These are phyloP conservation scores for Synanthedon formicaeformis DNA, from an alignment of 2,888 invertebrate genomes.

Conservation along the genomic window DNA sequence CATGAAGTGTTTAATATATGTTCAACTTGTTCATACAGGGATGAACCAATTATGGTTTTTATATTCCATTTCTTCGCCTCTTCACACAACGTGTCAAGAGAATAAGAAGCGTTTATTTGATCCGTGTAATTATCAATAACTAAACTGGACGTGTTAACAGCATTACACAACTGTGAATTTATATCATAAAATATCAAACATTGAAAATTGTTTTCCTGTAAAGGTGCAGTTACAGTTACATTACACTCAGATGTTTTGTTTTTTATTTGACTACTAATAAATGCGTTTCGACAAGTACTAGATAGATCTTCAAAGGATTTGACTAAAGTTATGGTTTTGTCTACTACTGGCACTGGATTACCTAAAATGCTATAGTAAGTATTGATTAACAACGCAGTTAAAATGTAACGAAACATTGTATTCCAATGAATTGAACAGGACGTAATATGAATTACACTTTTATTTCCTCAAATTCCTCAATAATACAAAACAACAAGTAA, in stretches of 20 bases:
- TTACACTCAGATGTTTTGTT: slow-evolving; percentile 29
- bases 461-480: too few relatives aligned
- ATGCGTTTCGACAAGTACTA: slow-evolving; percentile 30
- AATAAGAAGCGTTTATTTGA: slow-evolving; percentile 25
- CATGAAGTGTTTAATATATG: slow-evolving; percentile 25
- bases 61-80: slow-evolving; percentile 36
- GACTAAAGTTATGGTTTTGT: slow-evolving; percentile 7
- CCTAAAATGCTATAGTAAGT: slow-evolving; percentile 38
- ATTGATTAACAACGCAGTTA: slow-evolving; percentile 37
- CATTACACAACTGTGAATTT: slow-evolving; percentile 39
- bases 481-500: too few relatives aligned
- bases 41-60: slow-evolving; percentile 19
- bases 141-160: slow-evolving; percentile 19
- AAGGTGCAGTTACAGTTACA: slow-evolving; percentile 15
- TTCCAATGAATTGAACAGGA: too few relatives aligned
- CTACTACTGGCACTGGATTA: slow-evolving; percentile 20
- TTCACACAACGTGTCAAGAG: slow-evolving; percentile 29
- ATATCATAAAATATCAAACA: slow-evolving; percentile 57
- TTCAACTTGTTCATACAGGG: slow-evolving; percentile 21
- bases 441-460: too few relatives aligned
- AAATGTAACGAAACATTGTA: slow-evolving; percentile 34
- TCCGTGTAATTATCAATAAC: slow-evolving; percentile 21
- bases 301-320: slow-evolving; percentile 22
- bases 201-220: slow-evolving; percentile 27
- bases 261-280: slow-evolving; percentile 30